phyloP scores from a whole-genome alignment of 2,113 vertebrate species.

The Thunnus maccoyii region DNA sequence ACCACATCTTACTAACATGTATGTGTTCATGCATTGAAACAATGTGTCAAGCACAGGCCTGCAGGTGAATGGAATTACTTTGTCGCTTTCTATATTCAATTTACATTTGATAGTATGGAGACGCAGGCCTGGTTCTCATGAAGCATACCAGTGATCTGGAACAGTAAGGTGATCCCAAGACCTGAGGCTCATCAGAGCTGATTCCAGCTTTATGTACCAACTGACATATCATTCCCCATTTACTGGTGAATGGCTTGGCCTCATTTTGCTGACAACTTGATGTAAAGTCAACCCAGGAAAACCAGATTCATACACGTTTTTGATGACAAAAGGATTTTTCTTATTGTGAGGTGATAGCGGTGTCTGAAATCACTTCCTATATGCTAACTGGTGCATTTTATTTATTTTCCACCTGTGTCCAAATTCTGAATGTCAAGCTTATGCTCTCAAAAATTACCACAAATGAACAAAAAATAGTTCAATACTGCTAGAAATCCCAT shows the following conservation, averaged over 20 bases:
- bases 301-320: background rate
- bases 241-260: background rate
- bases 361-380: background rate
- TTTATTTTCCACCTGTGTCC: background rate
- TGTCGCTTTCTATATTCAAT: slow-evolving; percentile 34
- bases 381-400: background rate
- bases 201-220: slow-evolving; percentile 32
- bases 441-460: background rate
- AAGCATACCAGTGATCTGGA: slow-evolving; percentile 49
- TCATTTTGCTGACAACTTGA: background rate
- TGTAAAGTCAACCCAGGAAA: slow-evolving; percentile 3
- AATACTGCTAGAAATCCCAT: too few relatives aligned
- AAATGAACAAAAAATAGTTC: too few relatives aligned
- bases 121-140: background rate
- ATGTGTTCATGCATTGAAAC: slow-evolving; percentile 12
- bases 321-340: background rate
- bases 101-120: slow-evolving; percentile 24
- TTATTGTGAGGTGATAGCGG: background rate
- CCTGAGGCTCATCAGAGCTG: slow-evolving; percentile 41
- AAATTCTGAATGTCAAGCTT: too few relatives aligned
- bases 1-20: slow-evolving; percentile 8
- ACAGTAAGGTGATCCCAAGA: slow-evolving; percentile 25
- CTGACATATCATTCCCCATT: slow-evolving; percentile 32
- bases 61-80: slow-evolving; percentile 57
- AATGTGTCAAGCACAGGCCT: slow-evolving; percentile 38